A percentile compares a stretch with the other conserved stretches of the same genome.
phyloP scores from a whole-genome alignment of 2,113 vertebrate genomes.

The Pelodiscus sinensis region DNA sequence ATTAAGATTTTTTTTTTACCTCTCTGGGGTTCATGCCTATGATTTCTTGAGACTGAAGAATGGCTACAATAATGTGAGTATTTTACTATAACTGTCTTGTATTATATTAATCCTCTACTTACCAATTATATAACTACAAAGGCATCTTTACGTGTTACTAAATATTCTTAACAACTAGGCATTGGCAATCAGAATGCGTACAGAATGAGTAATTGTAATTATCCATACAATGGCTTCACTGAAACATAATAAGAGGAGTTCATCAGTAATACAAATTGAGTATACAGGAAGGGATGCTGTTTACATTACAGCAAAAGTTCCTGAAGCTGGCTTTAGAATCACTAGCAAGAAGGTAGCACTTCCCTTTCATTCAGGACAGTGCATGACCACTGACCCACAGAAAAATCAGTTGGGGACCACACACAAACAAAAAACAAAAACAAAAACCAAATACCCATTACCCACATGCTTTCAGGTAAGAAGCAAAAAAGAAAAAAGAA shows the following conservation, averaged over 20 bases:
- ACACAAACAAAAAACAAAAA: no score
- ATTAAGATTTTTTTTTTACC: no score
- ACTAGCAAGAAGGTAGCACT: background rate
- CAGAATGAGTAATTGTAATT: background rate
- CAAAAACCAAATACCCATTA: no score
- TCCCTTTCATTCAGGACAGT: background rate
- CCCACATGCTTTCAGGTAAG: no score
- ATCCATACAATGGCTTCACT: background rate
- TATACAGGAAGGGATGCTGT: background rate
- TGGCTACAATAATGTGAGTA: background rate
- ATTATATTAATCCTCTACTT: background rate
- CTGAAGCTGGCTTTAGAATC: background rate
- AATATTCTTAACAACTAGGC: background rate
- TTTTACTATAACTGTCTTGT: background rate
- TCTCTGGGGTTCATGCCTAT: no score
- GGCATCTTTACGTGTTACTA: background rate
- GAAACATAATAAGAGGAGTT: background rate
- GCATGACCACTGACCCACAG: no score
- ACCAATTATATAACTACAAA: background rate
- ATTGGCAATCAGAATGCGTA: background rate
- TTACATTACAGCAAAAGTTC: background rate
- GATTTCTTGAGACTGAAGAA: no score
- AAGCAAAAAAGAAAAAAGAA: no score
- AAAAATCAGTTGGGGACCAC: no score
- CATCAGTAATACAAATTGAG: background rate